Base-by-base conservation (phyloP, 2,113 vertebrate genomes). In the Aldabrachelys gigantea region DNA sequence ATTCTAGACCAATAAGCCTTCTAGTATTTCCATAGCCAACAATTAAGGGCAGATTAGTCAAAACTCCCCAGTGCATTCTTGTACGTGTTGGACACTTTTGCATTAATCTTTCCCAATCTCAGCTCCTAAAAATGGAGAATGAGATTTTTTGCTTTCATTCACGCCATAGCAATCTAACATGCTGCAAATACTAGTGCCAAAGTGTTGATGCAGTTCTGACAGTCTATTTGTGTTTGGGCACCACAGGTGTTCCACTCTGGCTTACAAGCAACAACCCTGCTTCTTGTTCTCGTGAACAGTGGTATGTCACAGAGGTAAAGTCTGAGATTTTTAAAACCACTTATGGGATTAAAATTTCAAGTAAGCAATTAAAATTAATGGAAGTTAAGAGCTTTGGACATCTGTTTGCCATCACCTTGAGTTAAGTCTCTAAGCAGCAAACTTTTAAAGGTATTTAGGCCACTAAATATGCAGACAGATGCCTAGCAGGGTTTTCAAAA, bases 171-270 rank as follows among this genome's bases (percentile, higher is more conserved):
- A 79, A 57, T 49, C 10, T 82, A 27, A 49, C 2, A 2, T 2
- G 4, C 21, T 49, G n/a, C 17, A 86, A 56, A 54, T 54, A 50
- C 38, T 10, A 22, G 41, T 14, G 0, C 52, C 22, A 17, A 22
- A 31, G 25, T 0, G 1, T 5, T 7, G 81, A 9, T 85, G 25
- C 0, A 10, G 52, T n/a, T 76, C 27, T 0, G 0, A 72, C 35
- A 2, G 56, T 4, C n/a, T 85, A 22, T 84, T 53, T 83, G 6
- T 49, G 52, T 53, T 1, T 49, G 3, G 38, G 3, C 21, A 16
- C 22, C 80, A 25, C 47, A 4, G 3, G 17, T 80, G 8, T n/a
- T 80, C 10, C 50, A 87, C 75, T 5, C 7, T 65, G 25, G 17
- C 3, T 65, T 38, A 11, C 53, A 31, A 79, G 65, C 35, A n/a